Evolutionary conservation across 2,113 vertebrate species (phyloP), one percentile per base, ranked within the genome.

Genomic region (Burhinus bistriatus): DNA sequence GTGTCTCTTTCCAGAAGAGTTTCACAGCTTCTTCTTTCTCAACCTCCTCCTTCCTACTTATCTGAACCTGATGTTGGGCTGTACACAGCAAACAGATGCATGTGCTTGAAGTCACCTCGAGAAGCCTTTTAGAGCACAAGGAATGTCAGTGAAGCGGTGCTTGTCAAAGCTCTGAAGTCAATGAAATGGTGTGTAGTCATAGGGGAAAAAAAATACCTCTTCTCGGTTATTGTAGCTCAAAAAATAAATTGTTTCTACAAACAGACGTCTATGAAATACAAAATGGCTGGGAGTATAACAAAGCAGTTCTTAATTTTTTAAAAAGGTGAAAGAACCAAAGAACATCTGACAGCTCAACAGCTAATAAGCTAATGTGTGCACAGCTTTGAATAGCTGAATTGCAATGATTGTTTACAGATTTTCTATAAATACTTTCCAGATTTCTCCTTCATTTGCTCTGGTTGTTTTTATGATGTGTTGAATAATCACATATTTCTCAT

Each of bases 361-460:
- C 83, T 87, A 83, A 76, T 84, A 85, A 85, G 38, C 68, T 57
- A 51, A 94, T 64, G 64, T 45, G 69, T 54, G 29, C 68, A 61
- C 23, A n/a, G 70, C 80, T 87, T 57, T 83, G 69, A 84, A 87
- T 47, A 61, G 88, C 18, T 32, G 77, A 77, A 83, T 87, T 70
- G 70, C 70, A 91, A 89, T 89, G 87, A 92, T 68, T 89, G 77
- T 90, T 95, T 93, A 84, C 80, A 65, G 92, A 91, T 90, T 96
- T 96, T 95, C 92, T 94, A 64, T 83, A 87, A 94, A 90, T 94
- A 91, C 85, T 80, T 96, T 95, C 94, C 95, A 97, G 95, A 95
- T 94, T 94, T 86, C 42, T 83, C 96, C 91, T 93, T 95, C 84
- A 66, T 92, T 95, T 90, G 49, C 42, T 71, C 70, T 83, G 72